phyloP scores from a whole-genome alignment of 1,140 invertebrate species.

The Pseudomyrmex gracilis region DNA sequence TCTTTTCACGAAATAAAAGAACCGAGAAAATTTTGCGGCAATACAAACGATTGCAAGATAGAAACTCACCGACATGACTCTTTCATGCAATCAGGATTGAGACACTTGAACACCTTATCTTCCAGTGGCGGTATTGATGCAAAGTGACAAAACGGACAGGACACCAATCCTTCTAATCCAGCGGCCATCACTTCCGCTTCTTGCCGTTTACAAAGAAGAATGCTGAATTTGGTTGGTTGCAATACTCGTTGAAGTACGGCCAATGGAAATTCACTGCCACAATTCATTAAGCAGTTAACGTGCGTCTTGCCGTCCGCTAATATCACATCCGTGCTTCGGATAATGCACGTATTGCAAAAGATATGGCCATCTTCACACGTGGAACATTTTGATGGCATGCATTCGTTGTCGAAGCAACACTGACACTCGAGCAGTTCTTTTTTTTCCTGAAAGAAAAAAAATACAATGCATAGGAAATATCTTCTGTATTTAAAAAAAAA shows the following conservation, averaged over 20 bases:
- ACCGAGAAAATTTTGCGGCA: background rate
- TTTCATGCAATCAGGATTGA: constrained; percentile 89
- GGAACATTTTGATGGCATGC: constrained; percentile 87
- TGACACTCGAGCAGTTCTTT: constrained; percentile 84
- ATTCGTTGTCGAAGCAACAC: constrained; percentile 88
- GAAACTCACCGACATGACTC: constrained; percentile 87
- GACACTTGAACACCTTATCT: constrained; percentile 88
- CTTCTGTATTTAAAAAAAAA: constrained; percentile 32
- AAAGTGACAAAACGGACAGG: constrained; percentile 89
- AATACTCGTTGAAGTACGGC: constrained; percentile 85
- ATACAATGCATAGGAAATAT: constrained; percentile 11
- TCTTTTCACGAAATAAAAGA: background rate
- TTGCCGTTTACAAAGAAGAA: constrained; percentile 85
- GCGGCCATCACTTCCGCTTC: constrained; percentile 87
- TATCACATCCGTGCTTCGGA: constrained; percentile 76
- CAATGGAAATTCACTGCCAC: constrained; percentile 84
- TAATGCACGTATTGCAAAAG: constrained; percentile 88
- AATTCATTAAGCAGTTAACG: constrained; percentile 85
- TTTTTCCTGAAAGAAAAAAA: constrained; percentile 76
- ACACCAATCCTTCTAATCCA: constrained; percentile 87
- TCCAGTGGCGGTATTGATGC: constrained; percentile 86
- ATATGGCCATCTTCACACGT: constrained; percentile 87
- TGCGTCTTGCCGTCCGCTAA: constrained; percentile 86
- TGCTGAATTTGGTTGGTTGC: constrained; percentile 86
- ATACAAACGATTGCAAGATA: background rate